Base-by-base conservation (phyloP, 2,113 vertebrate species). In the Archilochus colubris region DNA sequence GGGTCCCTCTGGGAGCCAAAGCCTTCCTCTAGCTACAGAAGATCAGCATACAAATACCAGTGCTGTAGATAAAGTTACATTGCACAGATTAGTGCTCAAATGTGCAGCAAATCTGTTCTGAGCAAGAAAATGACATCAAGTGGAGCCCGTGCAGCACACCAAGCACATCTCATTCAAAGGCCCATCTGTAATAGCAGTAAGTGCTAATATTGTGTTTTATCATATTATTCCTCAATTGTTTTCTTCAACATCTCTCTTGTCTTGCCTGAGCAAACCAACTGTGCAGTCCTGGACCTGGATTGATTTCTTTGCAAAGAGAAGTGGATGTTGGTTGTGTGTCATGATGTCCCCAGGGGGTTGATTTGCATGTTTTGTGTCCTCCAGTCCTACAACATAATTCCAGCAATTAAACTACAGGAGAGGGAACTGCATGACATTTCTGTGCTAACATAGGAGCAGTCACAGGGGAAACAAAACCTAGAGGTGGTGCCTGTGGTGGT, bases 81-180 rank as follows among this genome's bases (percentile, higher is more conserved):
- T 48, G 84, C 66, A 59, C 73, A 82, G 94, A 93, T 93, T 92
- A 87, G 51, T 36, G 48, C 84, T 91, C 62, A 95, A 85, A 87
- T 82, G 81, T 96, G 92, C 83, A 86, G 61, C 66, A 79, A 86
- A 93, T 91, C 91, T 87, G 51, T 82, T 87, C 72, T 50, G 74
- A 96, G 91, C 50, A 76, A 86, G 74, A 67, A 94, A 86, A 87
- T 59, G 70, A 74, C 88, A 82, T 77, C 25, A 74, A 76, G 74
- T 8, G 14, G 86, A 83, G 81, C 46, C 62, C 2, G n/a, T 93
- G 77, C 74, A 64, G 72, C 83, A 54, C 82, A 80, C 61, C 5
- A 12, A 92, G 90, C 73, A 46, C 10, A 7, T 78, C 63, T 82
- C 73, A 6, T 91, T 86, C 86, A 84, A 50, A 77, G 73, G 62